Percentiles rank a stretch among this genome's conserved stretches.
Conservation (phyloP, 1,140 invertebrate species). For the Polypedilum pembai region DNA sequence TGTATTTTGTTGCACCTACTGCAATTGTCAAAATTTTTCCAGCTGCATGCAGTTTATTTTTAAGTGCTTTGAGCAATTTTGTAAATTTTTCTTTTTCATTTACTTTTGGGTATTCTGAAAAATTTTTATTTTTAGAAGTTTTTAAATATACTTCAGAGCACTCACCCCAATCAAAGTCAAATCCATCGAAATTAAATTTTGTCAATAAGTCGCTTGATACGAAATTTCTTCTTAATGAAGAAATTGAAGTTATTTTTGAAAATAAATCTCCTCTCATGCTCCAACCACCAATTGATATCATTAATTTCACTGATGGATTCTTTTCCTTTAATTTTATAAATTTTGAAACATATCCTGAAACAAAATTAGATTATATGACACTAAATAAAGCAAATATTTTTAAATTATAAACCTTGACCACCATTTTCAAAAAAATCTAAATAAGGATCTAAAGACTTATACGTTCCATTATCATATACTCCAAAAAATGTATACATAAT, state of each 20-base stretch:
- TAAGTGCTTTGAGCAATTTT: slow-evolving; percentile 43
- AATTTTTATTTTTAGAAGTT: too few relatives aligned
- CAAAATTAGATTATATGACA: too few relatives aligned
- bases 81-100: slow-evolving; percentile 42
- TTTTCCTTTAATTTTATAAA: slow-evolving; percentile 43
- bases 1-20: slow-evolving; percentile 44
- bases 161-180: slow-evolving; percentile 52
- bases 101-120: slow-evolving; percentile 44
- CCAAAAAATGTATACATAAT: slow-evolving; percentile 55
- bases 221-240: slow-evolving; percentile 38
- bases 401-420: too few relatives aligned
- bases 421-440: slow-evolving; percentile 36
- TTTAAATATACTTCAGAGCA: too few relatives aligned
- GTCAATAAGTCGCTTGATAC: slow-evolving; percentile 43
- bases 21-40: slow-evolving; percentile 45
- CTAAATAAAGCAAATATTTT: too few relatives aligned
- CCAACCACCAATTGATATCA: slow-evolving; percentile 58
- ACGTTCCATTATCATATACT: slow-evolving; percentile 35
- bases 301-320: slow-evolving; percentile 48
- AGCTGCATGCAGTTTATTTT: slow-evolving; percentile 39
- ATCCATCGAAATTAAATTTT: slow-evolving; percentile 50
- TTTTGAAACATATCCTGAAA: too few relatives aligned
- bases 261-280: slow-evolving; percentile 47
- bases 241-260: slow-evolving; percentile 41
- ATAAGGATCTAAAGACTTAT: slow-evolving; percentile 51